Conservation (phyloP, 2,888 invertebrate genomes). For the Notocelia uddmanniana region DNA sequence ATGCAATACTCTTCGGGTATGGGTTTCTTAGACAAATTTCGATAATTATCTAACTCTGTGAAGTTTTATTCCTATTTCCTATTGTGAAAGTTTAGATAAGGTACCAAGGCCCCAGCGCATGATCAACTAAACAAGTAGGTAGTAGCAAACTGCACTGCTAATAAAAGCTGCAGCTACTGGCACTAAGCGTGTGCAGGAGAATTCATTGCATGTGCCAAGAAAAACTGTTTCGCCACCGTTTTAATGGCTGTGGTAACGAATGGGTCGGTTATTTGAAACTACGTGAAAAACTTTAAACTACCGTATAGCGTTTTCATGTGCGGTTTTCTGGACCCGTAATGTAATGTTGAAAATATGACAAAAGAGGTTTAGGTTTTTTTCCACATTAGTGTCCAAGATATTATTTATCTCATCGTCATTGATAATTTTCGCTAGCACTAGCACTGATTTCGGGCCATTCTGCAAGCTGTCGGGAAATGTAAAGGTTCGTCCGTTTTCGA, state of each 20-base stretch:
- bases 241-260: slow-evolving; percentile 26
- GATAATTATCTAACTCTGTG: no score
- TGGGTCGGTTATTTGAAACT: slow-evolving; percentile 3
- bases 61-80: no score
- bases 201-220: slow-evolving; percentile 31
- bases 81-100: no score
- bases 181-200: slow-evolving; percentile 3
- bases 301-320: neutral
- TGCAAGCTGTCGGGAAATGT: neutral
- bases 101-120: neutral
- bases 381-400: no score
- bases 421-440: neutral
- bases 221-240: slow-evolving; percentile 26
- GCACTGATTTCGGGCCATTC: neutral
- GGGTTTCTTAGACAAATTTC: no score
- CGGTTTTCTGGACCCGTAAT: neutral
- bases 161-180: slow-evolving; percentile 6
- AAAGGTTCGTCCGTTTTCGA: no score
- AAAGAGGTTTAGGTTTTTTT: no score
- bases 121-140: neutral
- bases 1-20: no score
- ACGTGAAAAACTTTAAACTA: slow-evolving; percentile 13
- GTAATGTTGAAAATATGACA: neutral
- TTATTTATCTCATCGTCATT: neutral
- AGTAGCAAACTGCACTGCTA: slow-evolving; percentile 12